These are phyloP conservation scores for Anhinga anhinga DNA, from an alignment of 2,113 vertebrate genomes.

Conservation along the genomic window DNA sequence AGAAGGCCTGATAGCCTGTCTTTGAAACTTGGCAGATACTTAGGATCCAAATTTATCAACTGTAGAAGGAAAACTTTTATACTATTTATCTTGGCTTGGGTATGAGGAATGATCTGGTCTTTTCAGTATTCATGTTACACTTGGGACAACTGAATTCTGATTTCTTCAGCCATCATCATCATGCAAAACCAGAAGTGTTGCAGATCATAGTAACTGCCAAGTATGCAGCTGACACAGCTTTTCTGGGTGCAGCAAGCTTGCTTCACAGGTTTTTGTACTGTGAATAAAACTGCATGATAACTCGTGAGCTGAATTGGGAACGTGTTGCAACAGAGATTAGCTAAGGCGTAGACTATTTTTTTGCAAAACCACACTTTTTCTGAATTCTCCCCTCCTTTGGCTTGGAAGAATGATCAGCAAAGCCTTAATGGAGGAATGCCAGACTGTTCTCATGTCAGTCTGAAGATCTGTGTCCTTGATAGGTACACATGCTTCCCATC, in stretches of 20 bases:
- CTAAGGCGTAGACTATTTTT: not conserved
- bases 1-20: not conserved
- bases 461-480: not conserved
- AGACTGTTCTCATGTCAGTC: not conserved
- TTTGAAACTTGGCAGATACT: not conserved
- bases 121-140: not conserved
- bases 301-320: not conserved
- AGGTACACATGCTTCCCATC: not conserved
- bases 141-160: not conserved
- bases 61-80: not conserved
- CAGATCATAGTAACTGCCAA: not conserved
- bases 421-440: not conserved
- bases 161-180: not conserved
- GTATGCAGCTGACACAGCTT: not conserved
- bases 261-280: not conserved
- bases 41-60: not conserved
- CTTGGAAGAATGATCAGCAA: not conserved
- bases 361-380: rapidly evolving
- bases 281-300: not conserved
- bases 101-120: not conserved
- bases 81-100: not conserved
- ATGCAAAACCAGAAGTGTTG: not conserved
- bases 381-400: not conserved
- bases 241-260: not conserved
- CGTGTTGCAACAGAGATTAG: not conserved